Conservation (phyloP, 2,888 invertebrate genomes). For the Zygothrica quintamaculata region DNA sequence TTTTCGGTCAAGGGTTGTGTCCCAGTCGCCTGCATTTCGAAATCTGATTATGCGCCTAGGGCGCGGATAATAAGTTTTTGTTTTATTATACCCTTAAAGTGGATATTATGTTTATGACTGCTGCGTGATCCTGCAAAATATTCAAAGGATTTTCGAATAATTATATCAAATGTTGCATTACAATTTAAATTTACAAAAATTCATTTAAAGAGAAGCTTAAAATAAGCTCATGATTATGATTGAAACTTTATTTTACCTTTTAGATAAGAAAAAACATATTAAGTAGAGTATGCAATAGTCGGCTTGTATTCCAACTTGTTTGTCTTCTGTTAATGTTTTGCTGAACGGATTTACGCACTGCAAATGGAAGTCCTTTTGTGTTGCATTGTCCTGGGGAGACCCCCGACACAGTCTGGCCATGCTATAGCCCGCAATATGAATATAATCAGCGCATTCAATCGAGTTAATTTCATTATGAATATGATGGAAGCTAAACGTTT, state of each 20-base stretch:
- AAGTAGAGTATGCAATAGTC: constrained; percentile 25
- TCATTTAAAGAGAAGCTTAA: no score
- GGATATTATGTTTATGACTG: background rate
- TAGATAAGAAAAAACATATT: no score
- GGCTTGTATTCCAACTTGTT: background rate
- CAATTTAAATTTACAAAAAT: no score
- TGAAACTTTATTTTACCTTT: no score
- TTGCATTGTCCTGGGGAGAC: constrained; percentile 9
- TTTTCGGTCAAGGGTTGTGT: constrained; percentile 51
- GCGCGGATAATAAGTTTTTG: constrained; percentile 66
- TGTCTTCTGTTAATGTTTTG: constrained; percentile 7
- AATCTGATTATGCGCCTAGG: constrained; percentile 67
- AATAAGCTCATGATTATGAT: no score
- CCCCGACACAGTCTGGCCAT: background rate
- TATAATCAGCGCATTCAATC: constrained; percentile 80
- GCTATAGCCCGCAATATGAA: constrained; percentile 57
- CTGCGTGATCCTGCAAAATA: background rate
- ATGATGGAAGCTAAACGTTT: constrained; percentile 63
- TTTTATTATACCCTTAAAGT: constrained; percentile 36
- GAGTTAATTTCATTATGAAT: constrained; percentile 77
- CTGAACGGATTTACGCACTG: constrained; percentile 51
- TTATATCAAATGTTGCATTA: no score
- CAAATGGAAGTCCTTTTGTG: constrained; percentile 31
- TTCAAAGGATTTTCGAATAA: background rate
- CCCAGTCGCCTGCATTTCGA: constrained; percentile 49